These are phyloP conservation scores for Napeogenes sylphis DNA, from an alignment of 2,888 invertebrate genomes.

Conservation along the genomic window DNA sequence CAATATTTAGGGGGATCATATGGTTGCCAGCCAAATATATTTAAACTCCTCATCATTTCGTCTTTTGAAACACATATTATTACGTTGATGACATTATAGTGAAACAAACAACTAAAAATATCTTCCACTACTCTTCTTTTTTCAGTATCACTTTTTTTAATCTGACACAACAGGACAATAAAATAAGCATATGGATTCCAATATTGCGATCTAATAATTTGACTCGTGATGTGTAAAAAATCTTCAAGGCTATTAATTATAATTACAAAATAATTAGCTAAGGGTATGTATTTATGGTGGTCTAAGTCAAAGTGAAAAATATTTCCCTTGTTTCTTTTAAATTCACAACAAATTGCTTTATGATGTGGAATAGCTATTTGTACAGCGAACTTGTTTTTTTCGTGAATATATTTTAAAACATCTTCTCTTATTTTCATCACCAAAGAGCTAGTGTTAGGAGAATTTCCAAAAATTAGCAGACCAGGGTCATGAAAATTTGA, in stretches of 20 bases:
- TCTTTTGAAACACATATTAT: slow-evolving; percentile 50
- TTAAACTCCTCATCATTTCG: slow-evolving; percentile 45
- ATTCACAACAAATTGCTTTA: slow-evolving; percentile 40
- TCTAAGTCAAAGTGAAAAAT: slow-evolving; percentile 44
- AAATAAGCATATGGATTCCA: slow-evolving; percentile 66
- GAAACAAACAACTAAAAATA: slow-evolving; percentile 55
- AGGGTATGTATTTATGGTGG: slow-evolving; percentile 41
- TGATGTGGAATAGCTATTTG: slow-evolving; percentile 46
- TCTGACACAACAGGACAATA: slow-evolving; percentile 51
- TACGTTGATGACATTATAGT: slow-evolving; percentile 53
- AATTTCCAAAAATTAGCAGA: slow-evolving; percentile 48
- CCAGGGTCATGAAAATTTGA: slow-evolving; percentile 49
- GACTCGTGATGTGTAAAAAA: slow-evolving; percentile 46
- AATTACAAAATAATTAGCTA: slow-evolving; percentile 55
- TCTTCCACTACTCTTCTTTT: slow-evolving; percentile 44
- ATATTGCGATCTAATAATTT: slow-evolving; percentile 48
- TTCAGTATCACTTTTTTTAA: slow-evolving; percentile 30
- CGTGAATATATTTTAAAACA: slow-evolving; percentile 45
- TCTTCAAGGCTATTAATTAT: slow-evolving; percentile 50
- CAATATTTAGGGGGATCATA: slow-evolving; percentile 63
- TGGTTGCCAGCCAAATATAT: slow-evolving; percentile 59
- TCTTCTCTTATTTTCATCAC: slow-evolving; percentile 44
- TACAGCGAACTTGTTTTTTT: slow-evolving; percentile 40
- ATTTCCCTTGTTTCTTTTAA: slow-evolving; percentile 23
- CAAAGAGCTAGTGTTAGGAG: slow-evolving; percentile 43